These are phyloP conservation scores for Seira ritae DNA, from an alignment of 2,888 invertebrate genomes.

Conservation along the genomic window DNA sequence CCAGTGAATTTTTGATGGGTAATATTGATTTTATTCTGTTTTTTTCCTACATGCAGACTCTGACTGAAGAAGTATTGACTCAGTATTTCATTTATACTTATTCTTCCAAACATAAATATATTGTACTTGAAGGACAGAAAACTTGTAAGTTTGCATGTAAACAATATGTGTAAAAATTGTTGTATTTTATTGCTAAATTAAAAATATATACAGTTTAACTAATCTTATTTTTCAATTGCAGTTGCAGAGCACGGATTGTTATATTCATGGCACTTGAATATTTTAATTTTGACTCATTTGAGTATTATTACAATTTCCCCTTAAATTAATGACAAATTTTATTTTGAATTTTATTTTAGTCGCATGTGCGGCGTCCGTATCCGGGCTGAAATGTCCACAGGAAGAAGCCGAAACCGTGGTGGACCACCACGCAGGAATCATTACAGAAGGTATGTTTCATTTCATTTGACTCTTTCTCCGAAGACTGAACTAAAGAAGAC, in stretches of 20 bases:
- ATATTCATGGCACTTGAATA: too few relatives aligned
- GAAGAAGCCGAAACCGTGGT: constrained; percentile 84
- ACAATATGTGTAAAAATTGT: too few relatives aligned
- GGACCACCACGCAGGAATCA: constrained; percentile 57
- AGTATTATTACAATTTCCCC: too few relatives aligned
- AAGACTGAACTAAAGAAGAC: not conserved
- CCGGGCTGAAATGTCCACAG: constrained; percentile 95
- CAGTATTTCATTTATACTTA: not conserved
- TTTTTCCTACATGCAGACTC: not conserved
- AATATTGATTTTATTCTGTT: not conserved
- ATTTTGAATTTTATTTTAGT: constrained; percentile 76
- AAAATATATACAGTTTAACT: too few relatives aligned
- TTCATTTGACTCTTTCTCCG: not conserved
- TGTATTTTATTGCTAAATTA: too few relatives aligned
- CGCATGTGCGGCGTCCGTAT: constrained; percentile 93
- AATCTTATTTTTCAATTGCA: too few relatives aligned
- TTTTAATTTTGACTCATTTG: too few relatives aligned
- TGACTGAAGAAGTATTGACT: constrained; percentile 2
- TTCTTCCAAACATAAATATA: not conserved
- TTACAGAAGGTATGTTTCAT: constrained; percentile 49
- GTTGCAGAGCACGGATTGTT: too few relatives aligned
- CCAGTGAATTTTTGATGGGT: too few relatives aligned
- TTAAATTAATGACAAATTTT: not conserved
- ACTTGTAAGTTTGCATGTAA: too few relatives aligned
- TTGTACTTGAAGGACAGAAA: too few relatives aligned